These are phyloP conservation scores for Panthera leo DNA, from an alignment of 2,113 vertebrate genomes.

Conservation along the genomic window DNA sequence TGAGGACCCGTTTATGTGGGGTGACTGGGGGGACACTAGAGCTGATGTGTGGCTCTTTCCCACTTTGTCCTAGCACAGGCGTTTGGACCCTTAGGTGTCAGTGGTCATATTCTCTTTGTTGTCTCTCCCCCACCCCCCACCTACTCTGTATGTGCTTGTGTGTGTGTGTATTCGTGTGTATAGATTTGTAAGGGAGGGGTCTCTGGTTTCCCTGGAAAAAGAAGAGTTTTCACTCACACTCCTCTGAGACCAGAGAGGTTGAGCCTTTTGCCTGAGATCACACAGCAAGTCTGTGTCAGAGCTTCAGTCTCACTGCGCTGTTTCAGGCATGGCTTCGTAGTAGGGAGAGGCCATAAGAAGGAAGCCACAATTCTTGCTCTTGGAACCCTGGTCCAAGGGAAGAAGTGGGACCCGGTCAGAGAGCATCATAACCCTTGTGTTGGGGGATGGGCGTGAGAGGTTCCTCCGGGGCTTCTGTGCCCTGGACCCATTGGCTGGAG, in stretches of 20 bases:
- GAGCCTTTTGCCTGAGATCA: slow-evolving; percentile 4
- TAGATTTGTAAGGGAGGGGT: neutral
- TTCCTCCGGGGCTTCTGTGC: neutral
- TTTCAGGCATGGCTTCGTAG: neutral
- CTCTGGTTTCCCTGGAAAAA: neutral
- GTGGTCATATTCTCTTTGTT: slow-evolving; percentile 39
- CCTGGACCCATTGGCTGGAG: neutral
- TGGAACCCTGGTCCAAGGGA: neutral
- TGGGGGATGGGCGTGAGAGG: neutral
- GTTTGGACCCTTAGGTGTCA: neutral
- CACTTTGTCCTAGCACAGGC: neutral
- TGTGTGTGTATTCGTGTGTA: neutral
- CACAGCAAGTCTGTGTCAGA: slow-evolving; percentile 48
- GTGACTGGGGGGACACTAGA: neutral
- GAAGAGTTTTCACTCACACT: neutral
- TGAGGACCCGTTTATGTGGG: neutral
- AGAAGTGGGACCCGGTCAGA: neutral
- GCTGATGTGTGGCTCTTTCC: neutral
- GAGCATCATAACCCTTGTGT: neutral
- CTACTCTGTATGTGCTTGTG: neutral
- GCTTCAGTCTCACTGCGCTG: neutral
- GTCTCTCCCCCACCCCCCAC: neutral
- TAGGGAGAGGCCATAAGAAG: neutral
- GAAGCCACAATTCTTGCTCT: neutral
- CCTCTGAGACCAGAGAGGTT: slow-evolving; percentile 31